phyloP scores from a whole-genome alignment of 2,888 invertebrate genomes.

The Cenopis cana region DNA sequence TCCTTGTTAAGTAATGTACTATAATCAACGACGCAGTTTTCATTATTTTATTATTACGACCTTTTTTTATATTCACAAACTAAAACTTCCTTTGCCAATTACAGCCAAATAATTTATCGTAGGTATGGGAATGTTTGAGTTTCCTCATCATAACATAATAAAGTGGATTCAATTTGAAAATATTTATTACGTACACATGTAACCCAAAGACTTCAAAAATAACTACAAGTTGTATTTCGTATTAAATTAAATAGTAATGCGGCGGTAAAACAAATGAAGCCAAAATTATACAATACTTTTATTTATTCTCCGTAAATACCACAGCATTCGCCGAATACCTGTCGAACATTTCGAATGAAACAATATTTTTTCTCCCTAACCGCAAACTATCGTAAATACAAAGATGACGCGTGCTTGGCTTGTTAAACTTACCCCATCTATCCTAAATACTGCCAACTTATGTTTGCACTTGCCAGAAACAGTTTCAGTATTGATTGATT shows the following conservation, averaged over 20 bases:
- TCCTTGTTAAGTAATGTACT: no score
- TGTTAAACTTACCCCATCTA: conserved; percentile 32
- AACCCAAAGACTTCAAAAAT: neutral
- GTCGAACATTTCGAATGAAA: conserved; percentile 12
- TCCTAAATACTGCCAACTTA: conserved; percentile 26
- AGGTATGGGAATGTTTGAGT: neutral
- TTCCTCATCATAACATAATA: neutral
- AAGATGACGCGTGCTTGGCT: conserved; percentile 32
- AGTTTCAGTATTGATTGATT: neutral
- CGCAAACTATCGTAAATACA: conserved; percentile 35
- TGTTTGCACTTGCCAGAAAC: conserved; percentile 1
- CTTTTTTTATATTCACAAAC: neutral
- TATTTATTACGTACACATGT: neutral
- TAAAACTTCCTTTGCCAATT: neutral
- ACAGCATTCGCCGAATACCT: neutral
- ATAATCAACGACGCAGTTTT: conserved; percentile 8
- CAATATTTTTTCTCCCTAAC: conserved; percentile 22
- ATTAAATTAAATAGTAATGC: neutral
- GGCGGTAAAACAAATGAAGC: neutral
- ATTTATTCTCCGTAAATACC: neutral
- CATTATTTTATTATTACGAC: conserved; percentile 3
- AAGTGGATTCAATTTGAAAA: neutral
- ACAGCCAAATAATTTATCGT: neutral
- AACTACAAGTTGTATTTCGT: neutral
- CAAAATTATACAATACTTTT: neutral